A percentile compares a stretch with the other conserved stretches of the same genome.
Evolutionary conservation across 2,888 invertebrate genomes (phyloP).

Genomic region (Drosophila formosana): DNA sequence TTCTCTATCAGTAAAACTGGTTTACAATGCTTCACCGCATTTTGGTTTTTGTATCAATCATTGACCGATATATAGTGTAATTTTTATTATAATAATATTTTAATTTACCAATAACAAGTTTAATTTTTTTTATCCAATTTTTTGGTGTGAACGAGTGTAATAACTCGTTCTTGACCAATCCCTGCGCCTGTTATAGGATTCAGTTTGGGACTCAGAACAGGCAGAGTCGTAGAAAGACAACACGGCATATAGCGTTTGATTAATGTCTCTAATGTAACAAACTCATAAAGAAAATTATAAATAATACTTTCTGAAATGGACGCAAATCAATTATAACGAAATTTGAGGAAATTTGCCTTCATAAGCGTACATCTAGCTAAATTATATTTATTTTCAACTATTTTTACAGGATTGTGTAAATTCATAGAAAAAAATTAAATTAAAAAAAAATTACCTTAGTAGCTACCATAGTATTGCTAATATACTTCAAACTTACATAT

Average conservation of each 20-base stretch:
- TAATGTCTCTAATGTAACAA: neutral
- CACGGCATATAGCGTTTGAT: neutral
- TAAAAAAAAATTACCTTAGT: slow-evolving; percentile 68
- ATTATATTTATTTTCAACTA: slow-evolving; percentile 79
- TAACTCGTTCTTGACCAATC: neutral
- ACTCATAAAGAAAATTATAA: slow-evolving; percentile 7
- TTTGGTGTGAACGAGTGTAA: neutral
- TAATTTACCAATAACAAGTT: slow-evolving; percentile 13
- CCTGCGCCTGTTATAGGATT: neutral
- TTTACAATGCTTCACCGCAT: neutral
- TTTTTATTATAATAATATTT: slow-evolving; percentile 11
- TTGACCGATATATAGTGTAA: slow-evolving; percentile 12
- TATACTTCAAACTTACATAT: slow-evolving; percentile 56
- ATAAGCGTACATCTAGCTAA: slow-evolving; percentile 77
- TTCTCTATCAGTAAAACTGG: neutral
- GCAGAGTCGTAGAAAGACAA: neutral
- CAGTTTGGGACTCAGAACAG: neutral
- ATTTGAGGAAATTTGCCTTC: slow-evolving; percentile 46
- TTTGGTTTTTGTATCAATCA: neutral
- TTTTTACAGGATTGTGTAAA: slow-evolving; percentile 76
- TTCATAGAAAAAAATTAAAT: slow-evolving; percentile 66
- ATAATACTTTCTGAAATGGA: slow-evolving; percentile 27
- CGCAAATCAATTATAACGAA: slow-evolving; percentile 32
- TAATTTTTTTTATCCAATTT: slow-evolving; percentile 7
- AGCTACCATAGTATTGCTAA: slow-evolving; percentile 66